Conservation (phyloP, 2,113 vertebrate genomes). For the Ammodytes dubius region DNA sequence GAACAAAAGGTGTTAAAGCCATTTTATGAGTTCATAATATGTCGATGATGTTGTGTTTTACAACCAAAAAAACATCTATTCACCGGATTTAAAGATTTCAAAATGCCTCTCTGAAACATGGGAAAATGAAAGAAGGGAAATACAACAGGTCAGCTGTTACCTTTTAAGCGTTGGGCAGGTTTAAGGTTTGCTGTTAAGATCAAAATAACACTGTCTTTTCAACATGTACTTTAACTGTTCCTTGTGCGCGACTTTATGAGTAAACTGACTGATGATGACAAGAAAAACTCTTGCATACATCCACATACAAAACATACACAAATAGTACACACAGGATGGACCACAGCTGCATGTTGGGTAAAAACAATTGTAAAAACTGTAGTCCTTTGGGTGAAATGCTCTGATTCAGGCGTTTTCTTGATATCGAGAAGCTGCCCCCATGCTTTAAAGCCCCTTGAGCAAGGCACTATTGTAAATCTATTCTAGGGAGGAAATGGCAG, state of each 20-base stretch:
- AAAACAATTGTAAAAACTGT: too few species aligned
- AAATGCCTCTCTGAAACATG: neutral
- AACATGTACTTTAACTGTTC: slow-evolving; percentile 7
- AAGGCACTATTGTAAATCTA: slow-evolving; percentile 33
- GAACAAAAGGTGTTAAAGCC: neutral
- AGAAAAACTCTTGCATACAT: neutral
- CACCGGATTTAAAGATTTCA: neutral
- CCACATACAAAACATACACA: slow-evolving; percentile 25
- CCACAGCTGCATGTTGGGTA: neutral
- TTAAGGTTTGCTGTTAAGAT: neutral
- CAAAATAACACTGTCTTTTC: neutral
- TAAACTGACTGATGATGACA: neutral
- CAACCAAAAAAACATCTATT: neutral
- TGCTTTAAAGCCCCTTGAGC: slow-evolving; percentile 8
- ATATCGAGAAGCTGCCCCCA: neutral
- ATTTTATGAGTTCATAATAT: neutral
- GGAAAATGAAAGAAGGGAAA: neutral
- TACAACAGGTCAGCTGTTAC: neutral
- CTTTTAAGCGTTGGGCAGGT: neutral
- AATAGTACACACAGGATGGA: slow-evolving; percentile 18
- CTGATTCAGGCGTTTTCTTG: neutral
- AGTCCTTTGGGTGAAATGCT: neutral
- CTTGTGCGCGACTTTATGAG: slow-evolving; percentile 7
- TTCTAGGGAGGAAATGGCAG: neutral
- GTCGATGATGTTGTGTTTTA: too few species aligned